Evolutionary conservation across 2,888 invertebrate species (phyloP).

Genomic region (Bombylius major): DNA sequence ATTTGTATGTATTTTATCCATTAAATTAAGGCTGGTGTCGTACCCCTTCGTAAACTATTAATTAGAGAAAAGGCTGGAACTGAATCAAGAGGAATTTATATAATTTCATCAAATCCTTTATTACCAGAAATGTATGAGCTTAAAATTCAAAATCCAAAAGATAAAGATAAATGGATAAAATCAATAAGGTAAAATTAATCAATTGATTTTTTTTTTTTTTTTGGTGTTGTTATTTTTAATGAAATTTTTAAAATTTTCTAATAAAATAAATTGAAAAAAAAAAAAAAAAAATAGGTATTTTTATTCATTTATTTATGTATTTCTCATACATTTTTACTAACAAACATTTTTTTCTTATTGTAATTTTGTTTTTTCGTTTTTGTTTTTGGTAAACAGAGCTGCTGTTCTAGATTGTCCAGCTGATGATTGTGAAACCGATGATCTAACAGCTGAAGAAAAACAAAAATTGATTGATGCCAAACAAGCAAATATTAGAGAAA

Average conservation of each 20-base stretch:
- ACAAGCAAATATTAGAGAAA: slow-evolving; percentile 64
- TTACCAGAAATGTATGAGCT: slow-evolving; percentile 96
- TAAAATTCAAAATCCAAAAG: slow-evolving; percentile 75
- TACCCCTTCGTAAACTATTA: slow-evolving; percentile 79
- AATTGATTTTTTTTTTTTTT: not conserved
- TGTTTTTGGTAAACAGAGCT: slow-evolving; percentile 34
- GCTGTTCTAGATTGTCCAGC: slow-evolving; percentile 75
- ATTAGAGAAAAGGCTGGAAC: slow-evolving; percentile 91
- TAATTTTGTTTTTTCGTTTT: no score
- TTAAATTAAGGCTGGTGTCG: slow-evolving; percentile 66
- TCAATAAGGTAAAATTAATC: slow-evolving; percentile 50
- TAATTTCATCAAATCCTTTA: slow-evolving; percentile 81
- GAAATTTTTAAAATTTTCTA: no score
- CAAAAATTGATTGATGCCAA: slow-evolving; percentile 63
- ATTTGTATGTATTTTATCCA: slow-evolving; percentile 1
- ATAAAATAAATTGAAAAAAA: no score
- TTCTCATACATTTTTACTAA: no score
- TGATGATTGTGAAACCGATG: slow-evolving; percentile 63
- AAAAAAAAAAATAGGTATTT: no score
- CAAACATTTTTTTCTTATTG: not conserved
- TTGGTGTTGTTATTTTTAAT: no score
- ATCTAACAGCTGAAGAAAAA: slow-evolving; percentile 64
- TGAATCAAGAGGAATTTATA: slow-evolving; percentile 76
- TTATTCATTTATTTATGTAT: no score
- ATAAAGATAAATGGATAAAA: slow-evolving; percentile 82